Conservation (phyloP, 2,888 invertebrate genomes). For the Chrysolina americana region DNA sequence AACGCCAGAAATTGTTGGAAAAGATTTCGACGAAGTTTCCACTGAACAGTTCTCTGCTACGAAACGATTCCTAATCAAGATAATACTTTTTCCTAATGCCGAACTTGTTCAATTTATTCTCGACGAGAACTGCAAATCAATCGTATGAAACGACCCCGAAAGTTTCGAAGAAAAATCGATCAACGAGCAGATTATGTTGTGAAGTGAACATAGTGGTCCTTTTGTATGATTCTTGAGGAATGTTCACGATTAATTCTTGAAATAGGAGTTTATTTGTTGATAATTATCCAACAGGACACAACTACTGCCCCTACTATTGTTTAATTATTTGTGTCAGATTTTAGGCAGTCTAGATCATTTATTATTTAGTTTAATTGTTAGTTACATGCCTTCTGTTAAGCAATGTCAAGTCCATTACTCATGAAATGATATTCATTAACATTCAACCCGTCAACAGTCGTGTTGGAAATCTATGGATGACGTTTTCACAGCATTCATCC, state of each 20-base stretch:
- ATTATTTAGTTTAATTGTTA: too few relatives aligned
- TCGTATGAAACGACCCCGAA: constrained; percentile 13
- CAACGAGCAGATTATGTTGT: constrained; percentile 10
- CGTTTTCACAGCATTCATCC: too few relatives aligned
- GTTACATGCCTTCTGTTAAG: too few relatives aligned
- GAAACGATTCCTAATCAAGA: constrained; percentile 31
- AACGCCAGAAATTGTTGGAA: constrained; percentile 23
- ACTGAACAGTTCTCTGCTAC: constrained; percentile 15
- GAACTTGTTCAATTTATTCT: constrained; percentile 37
- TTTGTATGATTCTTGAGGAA: not conserved
- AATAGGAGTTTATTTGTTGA: too few relatives aligned
- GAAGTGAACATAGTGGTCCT: not conserved
- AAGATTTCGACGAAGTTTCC: constrained; percentile 3
- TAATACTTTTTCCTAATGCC: constrained; percentile 32
- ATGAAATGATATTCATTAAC: too few relatives aligned
- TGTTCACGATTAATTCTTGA: not conserved
- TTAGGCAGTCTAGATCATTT: too few relatives aligned
- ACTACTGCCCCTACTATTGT: too few relatives aligned
- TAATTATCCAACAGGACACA: too few relatives aligned
- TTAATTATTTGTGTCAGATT: too few relatives aligned
- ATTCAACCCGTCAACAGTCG: too few relatives aligned
- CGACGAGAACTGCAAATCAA: constrained; percentile 34
- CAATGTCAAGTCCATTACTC: too few relatives aligned
- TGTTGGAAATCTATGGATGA: too few relatives aligned
- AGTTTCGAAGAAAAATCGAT: constrained; percentile 32